Evolutionary conservation across 2,888 invertebrate genomes (phyloP), one percentile per base, ranked within the genome.

Genomic region (Meganola albula): DNA sequence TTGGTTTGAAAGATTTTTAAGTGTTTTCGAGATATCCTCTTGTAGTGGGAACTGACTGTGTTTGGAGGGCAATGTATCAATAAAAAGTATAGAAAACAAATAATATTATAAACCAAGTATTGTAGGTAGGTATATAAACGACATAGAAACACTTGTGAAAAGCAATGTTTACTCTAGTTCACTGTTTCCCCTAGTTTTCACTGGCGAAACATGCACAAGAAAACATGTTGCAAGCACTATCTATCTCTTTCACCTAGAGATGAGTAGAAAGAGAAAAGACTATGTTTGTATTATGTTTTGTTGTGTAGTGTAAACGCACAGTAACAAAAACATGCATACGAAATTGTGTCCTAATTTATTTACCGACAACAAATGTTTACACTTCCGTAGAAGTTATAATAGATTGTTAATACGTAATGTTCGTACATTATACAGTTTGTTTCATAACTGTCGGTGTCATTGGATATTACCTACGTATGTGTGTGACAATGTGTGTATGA

Each of bases 401-500:
- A n/a, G n/a, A n/a, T n/a, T n/a, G n/a, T n/a, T n/a, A n/a, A n/a
- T n/a, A n/a, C n/a, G n/a, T n/a, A n/a, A 37, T 30, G 35, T 31
- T 43, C 20, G 49, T 30, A 47, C 43, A 52, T 47, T 47, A 51
- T 46, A 57, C 48, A 46, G 44, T 48, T 40, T 46, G 54, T 54
- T 53, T 53, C 42, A 48, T 47, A 54, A 55, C 47, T 49, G 48
- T 42, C 48, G 50, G 48, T 62, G 59, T 53, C 56, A 56, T 49
- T 57, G 52, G 54, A 57, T 48, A 62, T 54, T 49, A 3, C 7
- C 7, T 20, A 2, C 8, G 20, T 20, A 5, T 52, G 50, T 33
- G 36, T 54, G 47, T 48, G 46, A 40, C 40, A 51, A 36, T 45
- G 48, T 41, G 33, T 35, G 28, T 31, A 30, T 31, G 38, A 27